Evolutionary conservation across 2,888 invertebrate species (phyloP).

Genomic region (Napeogenes inachia): DNA sequence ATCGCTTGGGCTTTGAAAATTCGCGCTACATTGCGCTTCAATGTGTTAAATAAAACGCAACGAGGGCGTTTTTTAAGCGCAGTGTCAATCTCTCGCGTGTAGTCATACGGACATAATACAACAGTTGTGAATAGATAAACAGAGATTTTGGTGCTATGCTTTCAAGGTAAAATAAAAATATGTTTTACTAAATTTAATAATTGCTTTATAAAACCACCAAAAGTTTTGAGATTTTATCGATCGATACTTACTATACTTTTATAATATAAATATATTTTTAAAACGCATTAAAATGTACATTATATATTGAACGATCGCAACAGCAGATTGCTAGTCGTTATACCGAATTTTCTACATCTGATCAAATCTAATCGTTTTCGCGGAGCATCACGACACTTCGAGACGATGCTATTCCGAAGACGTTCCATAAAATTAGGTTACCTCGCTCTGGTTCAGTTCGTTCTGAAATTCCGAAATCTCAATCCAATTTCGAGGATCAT

Average conservation of each 20-base stretch:
- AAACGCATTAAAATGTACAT: not conserved
- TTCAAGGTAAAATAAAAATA: not conserved
- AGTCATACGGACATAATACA: constrained; percentile 38
- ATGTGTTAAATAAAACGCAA: constrained; percentile 38
- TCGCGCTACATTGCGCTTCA: constrained; percentile 39
- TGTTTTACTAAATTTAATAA: too few species aligned
- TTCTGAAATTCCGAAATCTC: constrained; percentile 57
- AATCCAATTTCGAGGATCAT: constrained; percentile 52
- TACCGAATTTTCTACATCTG: constrained; percentile 60
- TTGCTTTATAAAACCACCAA: too few species aligned
- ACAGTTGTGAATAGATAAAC: constrained; percentile 33
- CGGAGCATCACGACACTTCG: constrained; percentile 39
- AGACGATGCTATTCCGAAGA: constrained; percentile 38
- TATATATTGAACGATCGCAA: constrained; percentile 48
- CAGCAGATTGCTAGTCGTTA: constrained; percentile 49
- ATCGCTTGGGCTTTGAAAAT: constrained; percentile 33
- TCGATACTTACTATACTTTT: too few species aligned
- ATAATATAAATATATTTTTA: too few species aligned
- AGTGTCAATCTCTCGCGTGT: constrained; percentile 38
- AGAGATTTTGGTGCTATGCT: constrained; percentile 7
- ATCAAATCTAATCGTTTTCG: constrained; percentile 56
- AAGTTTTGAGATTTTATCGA: too few species aligned
- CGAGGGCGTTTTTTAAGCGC: constrained; percentile 37
- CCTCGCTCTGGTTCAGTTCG: constrained; percentile 44
- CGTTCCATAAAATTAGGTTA: constrained; percentile 65